These are phyloP conservation scores for Bubo blakistoni DNA, from an alignment of 2,113 vertebrate genomes.

Conservation along the genomic window DNA sequence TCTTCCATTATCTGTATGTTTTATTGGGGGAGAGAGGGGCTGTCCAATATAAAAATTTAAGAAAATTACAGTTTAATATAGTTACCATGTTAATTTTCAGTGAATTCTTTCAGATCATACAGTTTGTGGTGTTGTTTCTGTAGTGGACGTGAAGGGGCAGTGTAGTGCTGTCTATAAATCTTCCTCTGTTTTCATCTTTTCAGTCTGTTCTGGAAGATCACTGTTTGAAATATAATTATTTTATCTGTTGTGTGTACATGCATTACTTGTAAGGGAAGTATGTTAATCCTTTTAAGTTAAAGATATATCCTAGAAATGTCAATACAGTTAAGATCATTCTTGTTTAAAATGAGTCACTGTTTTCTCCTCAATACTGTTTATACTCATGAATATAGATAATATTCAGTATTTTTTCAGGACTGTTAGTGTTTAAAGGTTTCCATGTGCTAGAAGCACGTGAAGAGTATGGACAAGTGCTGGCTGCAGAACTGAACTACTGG, in stretches of 20 bases:
- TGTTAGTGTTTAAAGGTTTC: not conserved
- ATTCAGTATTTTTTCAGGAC: not conserved
- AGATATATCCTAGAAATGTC: not conserved
- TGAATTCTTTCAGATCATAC: not conserved
- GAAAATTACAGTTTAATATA: not conserved
- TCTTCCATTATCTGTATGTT: not conserved
- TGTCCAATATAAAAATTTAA: not conserved
- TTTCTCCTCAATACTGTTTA: not conserved
- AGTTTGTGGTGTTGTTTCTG: conserved; percentile 60
- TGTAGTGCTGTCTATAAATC: conserved; percentile 56
- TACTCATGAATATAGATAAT: not conserved
- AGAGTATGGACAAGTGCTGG: not conserved
- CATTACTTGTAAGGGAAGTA: not conserved
- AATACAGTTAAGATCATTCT: not conserved
- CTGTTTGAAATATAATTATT: not conserved
- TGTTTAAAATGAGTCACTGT: not conserved
- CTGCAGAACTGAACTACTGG: not conserved
- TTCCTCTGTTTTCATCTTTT: not conserved
- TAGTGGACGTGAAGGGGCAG: conserved; percentile 72
- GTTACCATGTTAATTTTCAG: not conserved
- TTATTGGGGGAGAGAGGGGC: not conserved
- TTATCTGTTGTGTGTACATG: not conserved
- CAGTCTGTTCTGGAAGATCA: not conserved
- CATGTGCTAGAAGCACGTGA: not conserved
- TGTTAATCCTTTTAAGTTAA: not conserved